phyloP scores from a whole-genome alignment of 2,797 vertebrate species.

The Sebastes variabilis region DNA sequence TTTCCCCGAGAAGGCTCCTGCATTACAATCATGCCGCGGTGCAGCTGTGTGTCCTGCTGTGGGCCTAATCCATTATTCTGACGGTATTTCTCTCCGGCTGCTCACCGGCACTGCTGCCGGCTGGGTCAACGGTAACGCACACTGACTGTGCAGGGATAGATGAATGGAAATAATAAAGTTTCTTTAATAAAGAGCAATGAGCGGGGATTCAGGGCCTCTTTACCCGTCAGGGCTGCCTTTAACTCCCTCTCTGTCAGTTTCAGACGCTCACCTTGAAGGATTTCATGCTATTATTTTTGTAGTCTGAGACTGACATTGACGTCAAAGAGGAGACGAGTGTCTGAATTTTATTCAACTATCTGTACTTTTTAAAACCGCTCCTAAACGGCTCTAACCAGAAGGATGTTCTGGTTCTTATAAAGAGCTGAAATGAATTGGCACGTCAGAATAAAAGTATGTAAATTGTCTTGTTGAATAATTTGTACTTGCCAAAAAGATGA shows the following conservation, averaged over 20 bases:
- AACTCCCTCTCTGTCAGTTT: slow-evolving; percentile 7
- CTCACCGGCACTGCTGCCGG: slow-evolving; percentile 18
- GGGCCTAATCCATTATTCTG: slow-evolving; percentile 60
- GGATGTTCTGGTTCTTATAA: background rate
- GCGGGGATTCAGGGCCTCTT: slow-evolving; percentile 25
- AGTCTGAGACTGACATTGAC: slow-evolving; percentile 1
- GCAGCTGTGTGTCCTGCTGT: slow-evolving; percentile 57
- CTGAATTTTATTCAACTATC: background rate
- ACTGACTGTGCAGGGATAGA: slow-evolving; percentile 17
- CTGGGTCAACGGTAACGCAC: slow-evolving; percentile 34
- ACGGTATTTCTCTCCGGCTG: slow-evolving; percentile 36
- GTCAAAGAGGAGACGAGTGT: background rate
- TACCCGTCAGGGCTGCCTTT: slow-evolving; percentile 25
- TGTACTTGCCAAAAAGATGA: background rate
- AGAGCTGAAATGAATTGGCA: background rate
- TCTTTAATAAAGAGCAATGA: slow-evolving; percentile 20
- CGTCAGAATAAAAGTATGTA: background rate
- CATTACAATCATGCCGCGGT: slow-evolving; percentile 47
- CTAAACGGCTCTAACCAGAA: background rate
- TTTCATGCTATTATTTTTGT: background rate
- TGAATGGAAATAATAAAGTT: slow-evolving; percentile 25
- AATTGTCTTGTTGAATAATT: background rate
- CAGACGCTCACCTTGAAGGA: slow-evolving; percentile 17
- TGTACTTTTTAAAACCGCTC: background rate
- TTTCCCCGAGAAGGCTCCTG: slow-evolving; percentile 57